These are phyloP conservation scores for Cinara cedri DNA, from an alignment of 2,888 invertebrate species.

Conservation along the genomic window DNA sequence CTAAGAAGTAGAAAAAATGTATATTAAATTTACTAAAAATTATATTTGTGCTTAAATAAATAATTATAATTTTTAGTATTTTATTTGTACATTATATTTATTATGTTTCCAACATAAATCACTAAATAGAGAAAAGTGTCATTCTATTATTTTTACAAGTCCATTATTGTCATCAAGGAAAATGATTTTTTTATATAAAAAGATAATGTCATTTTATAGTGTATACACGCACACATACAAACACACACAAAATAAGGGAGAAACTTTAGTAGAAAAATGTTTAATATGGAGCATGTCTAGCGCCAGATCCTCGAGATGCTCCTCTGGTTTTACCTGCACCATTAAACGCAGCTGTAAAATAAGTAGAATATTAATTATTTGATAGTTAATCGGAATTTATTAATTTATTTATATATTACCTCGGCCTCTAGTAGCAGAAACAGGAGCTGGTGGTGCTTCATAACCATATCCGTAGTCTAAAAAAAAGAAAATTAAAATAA, in stretches of 20 bases:
- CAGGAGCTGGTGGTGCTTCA: constrained; percentile 53
- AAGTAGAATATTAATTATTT: not conserved
- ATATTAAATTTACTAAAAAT: constrained; percentile 38
- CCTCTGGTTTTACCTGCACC: constrained; percentile 52
- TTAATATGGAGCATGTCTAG: constrained; percentile 55
- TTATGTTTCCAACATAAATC: constrained; percentile 37
- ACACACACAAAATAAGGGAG: constrained; percentile 35
- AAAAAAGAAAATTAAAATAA: not conserved
- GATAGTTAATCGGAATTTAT: not conserved
- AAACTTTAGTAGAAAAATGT: not conserved
- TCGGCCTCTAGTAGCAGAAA: constrained; percentile 49
- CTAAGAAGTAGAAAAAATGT: constrained; percentile 52
- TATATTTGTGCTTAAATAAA: constrained; percentile 43
- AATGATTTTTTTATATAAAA: constrained; percentile 52
- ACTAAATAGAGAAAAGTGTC: constrained; percentile 17
- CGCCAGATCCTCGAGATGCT: constrained; percentile 52
- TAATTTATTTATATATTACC: constrained; percentile 16
- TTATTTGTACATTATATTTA: constrained; percentile 45
- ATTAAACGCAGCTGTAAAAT: constrained; percentile 52
- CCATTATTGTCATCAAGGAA: constrained; percentile 51
- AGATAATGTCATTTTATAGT: constrained; percentile 39
- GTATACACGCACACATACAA: constrained; percentile 47
- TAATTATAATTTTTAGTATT: constrained; percentile 16
- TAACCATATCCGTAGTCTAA: constrained; percentile 54
- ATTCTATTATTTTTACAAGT: constrained; percentile 41